Conservation (phyloP, 2,888 invertebrate genomes). For the Cotesia congregata region DNA sequence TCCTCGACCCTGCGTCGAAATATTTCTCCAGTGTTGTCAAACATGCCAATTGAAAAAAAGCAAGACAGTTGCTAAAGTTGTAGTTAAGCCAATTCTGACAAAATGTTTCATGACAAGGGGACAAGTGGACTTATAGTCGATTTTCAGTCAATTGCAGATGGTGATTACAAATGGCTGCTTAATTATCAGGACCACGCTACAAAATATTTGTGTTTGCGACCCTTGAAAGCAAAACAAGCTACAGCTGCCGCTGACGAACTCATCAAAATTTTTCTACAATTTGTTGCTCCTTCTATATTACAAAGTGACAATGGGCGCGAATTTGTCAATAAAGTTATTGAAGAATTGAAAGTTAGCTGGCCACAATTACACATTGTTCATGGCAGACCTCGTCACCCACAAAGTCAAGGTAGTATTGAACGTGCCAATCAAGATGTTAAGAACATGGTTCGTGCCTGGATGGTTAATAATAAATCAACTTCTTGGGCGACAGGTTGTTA, state of each 20-base stretch:
- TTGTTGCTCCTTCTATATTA: slow-evolving; percentile 57
- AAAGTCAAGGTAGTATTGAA: slow-evolving; percentile 53
- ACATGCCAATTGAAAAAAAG: too few species aligned
- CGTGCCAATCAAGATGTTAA: slow-evolving; percentile 50
- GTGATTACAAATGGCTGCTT: slow-evolving; percentile 49
- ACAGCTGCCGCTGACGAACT: slow-evolving; percentile 54
- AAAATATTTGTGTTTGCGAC: slow-evolving; percentile 53
- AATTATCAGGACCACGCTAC: slow-evolving; percentile 53
- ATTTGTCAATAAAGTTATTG: slow-evolving; percentile 54
- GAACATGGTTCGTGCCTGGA: slow-evolving; percentile 59
- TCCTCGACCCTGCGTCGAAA: too few species aligned
- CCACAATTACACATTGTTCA: slow-evolving; percentile 53
- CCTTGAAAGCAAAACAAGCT: slow-evolving; percentile 51
- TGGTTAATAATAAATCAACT: slow-evolving; percentile 43
- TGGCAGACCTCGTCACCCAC: slow-evolving; percentile 52
- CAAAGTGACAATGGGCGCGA: slow-evolving; percentile 58
- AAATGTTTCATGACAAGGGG: slow-evolving; percentile 37
- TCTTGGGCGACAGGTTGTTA: not conserved
- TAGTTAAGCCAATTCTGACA: slow-evolving; percentile 45
- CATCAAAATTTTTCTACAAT: slow-evolving; percentile 53
- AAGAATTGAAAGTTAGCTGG: slow-evolving; percentile 51
- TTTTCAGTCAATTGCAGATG: slow-evolving; percentile 49
- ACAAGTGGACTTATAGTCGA: slow-evolving; percentile 53
- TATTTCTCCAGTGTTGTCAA: too few species aligned
- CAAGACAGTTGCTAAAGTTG: slow-evolving; percentile 8